A percentile compares a stretch with the other conserved stretches of the same genome.
phyloP scores from a whole-genome alignment of 2,113 vertebrate species.

The Mungos mungo region DNA sequence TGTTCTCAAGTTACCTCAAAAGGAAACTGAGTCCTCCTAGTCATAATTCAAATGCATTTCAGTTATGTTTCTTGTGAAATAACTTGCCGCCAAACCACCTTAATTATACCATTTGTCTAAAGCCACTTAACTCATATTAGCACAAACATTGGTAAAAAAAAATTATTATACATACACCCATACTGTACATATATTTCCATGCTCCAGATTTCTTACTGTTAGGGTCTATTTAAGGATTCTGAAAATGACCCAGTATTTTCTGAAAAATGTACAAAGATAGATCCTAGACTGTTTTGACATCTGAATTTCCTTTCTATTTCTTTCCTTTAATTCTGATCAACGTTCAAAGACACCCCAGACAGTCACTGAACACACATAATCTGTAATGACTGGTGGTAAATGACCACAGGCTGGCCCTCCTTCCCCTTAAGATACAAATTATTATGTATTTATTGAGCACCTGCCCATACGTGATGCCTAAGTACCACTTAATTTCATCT shows the following conservation, averaged over 20 bases:
- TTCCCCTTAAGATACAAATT: neutral
- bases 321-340: conserved; percentile 28
- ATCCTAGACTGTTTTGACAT: conserved; percentile 73
- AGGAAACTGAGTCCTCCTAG: neutral
- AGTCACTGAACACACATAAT: neutral
- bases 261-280: conserved; percentile 68
- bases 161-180: neutral
- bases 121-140: neutral
- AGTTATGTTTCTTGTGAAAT: neutral
- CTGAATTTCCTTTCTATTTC: conserved; percentile 64
- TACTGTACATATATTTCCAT: neutral
- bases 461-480: neutral
- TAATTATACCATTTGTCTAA: conserved; percentile 26
- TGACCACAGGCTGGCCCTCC: neutral
- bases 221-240: conserved; percentile 74
- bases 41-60: neutral
- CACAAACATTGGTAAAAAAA: neutral
- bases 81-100: neutral
- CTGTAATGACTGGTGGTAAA: neutral
- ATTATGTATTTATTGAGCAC: neutral
- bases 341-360: neutral
- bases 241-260: conserved; percentile 71
- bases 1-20: neutral
- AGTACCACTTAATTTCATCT: neutral
- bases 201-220: conserved; percentile 75